These are phyloP conservation scores for Zaprionus lachaisei DNA, from an alignment of 1,140 invertebrate genomes.

Conservation along the genomic window DNA sequence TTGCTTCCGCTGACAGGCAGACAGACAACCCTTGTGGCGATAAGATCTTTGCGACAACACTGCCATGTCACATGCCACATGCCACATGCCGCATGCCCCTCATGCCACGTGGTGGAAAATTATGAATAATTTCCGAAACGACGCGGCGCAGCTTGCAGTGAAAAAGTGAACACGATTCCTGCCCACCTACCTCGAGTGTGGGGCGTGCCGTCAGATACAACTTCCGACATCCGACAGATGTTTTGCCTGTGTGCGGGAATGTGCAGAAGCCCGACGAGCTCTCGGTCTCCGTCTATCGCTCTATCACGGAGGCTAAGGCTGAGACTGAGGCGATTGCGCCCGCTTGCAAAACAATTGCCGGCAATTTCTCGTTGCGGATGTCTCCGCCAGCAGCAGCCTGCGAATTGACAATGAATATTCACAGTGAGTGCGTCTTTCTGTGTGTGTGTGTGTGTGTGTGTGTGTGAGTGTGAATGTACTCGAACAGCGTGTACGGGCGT, in stretches of 20 bases:
- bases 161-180: conserved; percentile 51
- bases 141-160: conserved; percentile 63
- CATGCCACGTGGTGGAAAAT: conserved; percentile 64
- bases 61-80: conserved; percentile 57
- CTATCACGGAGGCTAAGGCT: background rate
- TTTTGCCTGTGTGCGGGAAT: conserved; percentile 53
- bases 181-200: conserved; percentile 48
- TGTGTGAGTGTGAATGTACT: conserved; percentile 57
- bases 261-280: conserved; percentile 26
- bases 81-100: conserved; percentile 59
- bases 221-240: conserved; percentile 83
- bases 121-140: conserved; percentile 83
- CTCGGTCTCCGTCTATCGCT: too few species aligned
- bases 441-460: conserved; percentile 41
- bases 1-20: too few species aligned
- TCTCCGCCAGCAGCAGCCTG: conserved; percentile 61
- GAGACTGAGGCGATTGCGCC: conserved; percentile 55
- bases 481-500: conserved; percentile 65
- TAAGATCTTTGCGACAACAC: conserved; percentile 42
- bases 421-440: conserved; percentile 24
- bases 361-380: conserved; percentile 67
- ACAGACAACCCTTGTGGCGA: conserved; percentile 61
- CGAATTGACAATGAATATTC: conserved; percentile 20
- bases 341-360: conserved; percentile 75
- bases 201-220: conserved; percentile 81